Base-by-base conservation (phyloP, 2,113 vertebrate genomes). In the Cyanoderma ruficeps region DNA sequence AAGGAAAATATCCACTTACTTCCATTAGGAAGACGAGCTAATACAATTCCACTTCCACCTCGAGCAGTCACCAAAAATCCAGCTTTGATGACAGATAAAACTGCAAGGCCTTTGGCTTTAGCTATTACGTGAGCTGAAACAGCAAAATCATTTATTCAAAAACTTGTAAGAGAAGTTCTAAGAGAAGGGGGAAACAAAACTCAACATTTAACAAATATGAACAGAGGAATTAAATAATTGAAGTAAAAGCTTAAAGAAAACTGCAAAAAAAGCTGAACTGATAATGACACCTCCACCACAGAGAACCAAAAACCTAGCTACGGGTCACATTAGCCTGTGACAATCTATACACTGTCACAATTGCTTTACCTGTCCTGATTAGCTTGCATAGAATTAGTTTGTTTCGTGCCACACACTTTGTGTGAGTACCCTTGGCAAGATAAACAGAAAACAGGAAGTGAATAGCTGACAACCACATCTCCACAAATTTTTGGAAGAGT, bases 41-140 rank as follows among this genome's bases (percentile, higher is more conserved):
- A 97, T 50, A 99, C 99, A 72, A 99, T 97, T 37, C 99, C 99
- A 55, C 99, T 99, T 96, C 99, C 99, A 6, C 99, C 99, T 65
- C 99, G 97, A 56, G 99, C 99, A 0, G 99, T 99, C 90, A 99
- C 98, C 98, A 99, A 97, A 95, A 99, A 99, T 42, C 99, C 99
- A 15, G 99, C 99, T 94, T 99, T 99, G 94, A 99, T 98, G 96
- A 99, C 99, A 0, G 99, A 99, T 89, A 99, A 96, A 96, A 99
- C 97, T 37, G 99, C 99, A 50, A 99, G 98, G 49, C 99, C 99
- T 95, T 99, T 98, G 3, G 99, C 99, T 97, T 98, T 99, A 12
- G 99, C 99, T 67, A 99, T 99, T 18, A 99, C 98, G 6, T 99
- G 98, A 80, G 99, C 99, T 99, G 95, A 42, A 97, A 95, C 2